phyloP scores from a whole-genome alignment of 2,797 vertebrate species.

The Tamandua tetradactyla region DNA sequence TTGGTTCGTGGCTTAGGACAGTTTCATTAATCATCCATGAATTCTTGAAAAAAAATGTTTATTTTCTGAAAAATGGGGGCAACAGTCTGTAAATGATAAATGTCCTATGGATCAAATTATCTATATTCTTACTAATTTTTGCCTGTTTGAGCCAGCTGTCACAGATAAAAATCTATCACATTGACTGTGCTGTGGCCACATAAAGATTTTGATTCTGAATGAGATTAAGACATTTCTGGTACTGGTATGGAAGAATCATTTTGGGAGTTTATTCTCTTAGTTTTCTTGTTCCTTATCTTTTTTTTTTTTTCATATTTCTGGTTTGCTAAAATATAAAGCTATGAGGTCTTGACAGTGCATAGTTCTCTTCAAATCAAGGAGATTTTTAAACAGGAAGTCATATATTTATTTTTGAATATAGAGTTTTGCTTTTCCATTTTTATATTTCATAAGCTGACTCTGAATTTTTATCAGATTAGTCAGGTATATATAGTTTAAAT shows the following conservation, averaged over 20 bases:
- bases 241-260: neutral
- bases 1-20: neutral
- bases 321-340: neutral
- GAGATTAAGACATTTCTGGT: neutral
- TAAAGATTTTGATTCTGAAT: neutral
- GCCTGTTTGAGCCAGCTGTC: neutral
- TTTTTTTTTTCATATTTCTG: neutral
- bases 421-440: neutral
- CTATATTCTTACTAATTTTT: neutral
- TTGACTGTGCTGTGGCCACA: fast-evolving
- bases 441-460: neutral
- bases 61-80: neutral
- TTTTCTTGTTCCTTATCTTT: neutral
- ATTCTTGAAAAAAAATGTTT: neutral
- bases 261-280: neutral
- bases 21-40: neutral
- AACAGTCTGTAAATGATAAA: neutral
- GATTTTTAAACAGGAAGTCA: neutral
- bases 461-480: neutral
- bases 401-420: neutral
- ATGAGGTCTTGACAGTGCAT: neutral
- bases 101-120: neutral
- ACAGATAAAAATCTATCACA: neutral
- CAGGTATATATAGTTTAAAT: neutral
- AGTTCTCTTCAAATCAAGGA: neutral